Conservation (phyloP, 2,888 invertebrate species). For the Conchocele bisecta region DNA sequence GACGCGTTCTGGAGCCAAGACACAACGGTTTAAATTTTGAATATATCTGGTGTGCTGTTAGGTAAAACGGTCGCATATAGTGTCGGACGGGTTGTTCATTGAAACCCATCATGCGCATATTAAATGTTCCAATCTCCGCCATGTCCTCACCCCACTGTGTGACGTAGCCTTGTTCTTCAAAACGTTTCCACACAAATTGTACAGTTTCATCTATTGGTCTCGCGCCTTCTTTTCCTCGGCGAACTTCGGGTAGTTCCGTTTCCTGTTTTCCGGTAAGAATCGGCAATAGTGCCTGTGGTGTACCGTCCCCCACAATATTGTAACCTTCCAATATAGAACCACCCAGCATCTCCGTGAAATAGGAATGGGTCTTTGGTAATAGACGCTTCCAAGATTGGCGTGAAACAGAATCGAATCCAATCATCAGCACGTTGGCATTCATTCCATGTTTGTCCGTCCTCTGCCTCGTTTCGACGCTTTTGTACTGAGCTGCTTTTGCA, state of each 20-base stretch:
- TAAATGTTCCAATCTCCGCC: conserved; percentile 92
- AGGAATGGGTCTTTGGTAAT: conserved; percentile 72
- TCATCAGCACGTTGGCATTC: conserved; percentile 88
- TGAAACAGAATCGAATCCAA: conserved; percentile 95
- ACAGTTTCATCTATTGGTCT: conserved; percentile 86
- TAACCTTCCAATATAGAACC: conserved; percentile 86
- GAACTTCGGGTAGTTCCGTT: conserved; percentile 92
- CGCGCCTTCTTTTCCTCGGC: conserved; percentile 87
- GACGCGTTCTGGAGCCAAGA: conserved; percentile 89
- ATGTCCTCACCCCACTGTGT: conserved; percentile 95
- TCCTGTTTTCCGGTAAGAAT: conserved; percentile 91
- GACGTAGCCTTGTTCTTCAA: conserved; percentile 84
- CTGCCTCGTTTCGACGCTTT: neutral
- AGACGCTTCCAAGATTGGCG: conserved; percentile 86
- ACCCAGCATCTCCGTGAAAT: conserved; percentile 68
- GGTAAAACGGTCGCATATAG: conserved; percentile 90
- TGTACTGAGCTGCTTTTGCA: conserved; percentile 10
- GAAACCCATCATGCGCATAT: conserved; percentile 94
- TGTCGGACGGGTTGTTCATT: conserved; percentile 92
- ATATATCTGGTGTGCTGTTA: conserved; percentile 85
- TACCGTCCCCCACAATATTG: conserved; percentile 83
- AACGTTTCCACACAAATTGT: conserved; percentile 93
- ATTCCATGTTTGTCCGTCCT: conserved; percentile 69
- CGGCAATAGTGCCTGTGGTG: conserved; percentile 89
- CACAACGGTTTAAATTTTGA: conserved; percentile 83